phyloP scores from a whole-genome alignment of 2,888 invertebrate species.

The Eucera pruinosa region DNA sequence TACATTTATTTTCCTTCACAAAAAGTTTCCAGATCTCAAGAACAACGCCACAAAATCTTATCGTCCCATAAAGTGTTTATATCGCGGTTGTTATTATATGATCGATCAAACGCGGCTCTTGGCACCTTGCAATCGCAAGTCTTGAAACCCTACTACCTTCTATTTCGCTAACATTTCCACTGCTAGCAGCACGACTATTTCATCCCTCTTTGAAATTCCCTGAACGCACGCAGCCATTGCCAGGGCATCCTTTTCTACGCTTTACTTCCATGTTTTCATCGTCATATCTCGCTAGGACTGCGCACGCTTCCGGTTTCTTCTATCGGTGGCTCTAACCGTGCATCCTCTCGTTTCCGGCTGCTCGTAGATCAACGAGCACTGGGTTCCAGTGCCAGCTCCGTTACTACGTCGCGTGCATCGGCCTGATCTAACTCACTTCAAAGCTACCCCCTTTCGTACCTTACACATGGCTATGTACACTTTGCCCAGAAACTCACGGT shows the following conservation, averaged over 20 bases:
- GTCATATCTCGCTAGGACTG: conserved; percentile 11
- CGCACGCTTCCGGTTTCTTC: conserved; percentile 52
- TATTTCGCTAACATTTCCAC: conserved; percentile 9
- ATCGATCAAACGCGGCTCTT: conserved; percentile 34
- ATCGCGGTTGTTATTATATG: conserved; percentile 5
- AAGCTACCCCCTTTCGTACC: conserved; percentile 8
- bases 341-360: conserved; percentile 50
- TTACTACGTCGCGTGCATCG: conserved; percentile 33
- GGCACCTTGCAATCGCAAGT: neutral
- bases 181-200: conserved; percentile 4
- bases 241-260: neutral
- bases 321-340: conserved; percentile 41
- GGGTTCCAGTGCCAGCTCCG: conserved; percentile 20
- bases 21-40: neutral
- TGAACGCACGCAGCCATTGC: neutral
- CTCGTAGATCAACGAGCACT: conserved; percentile 46
- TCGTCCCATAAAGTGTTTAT: conserved; percentile 18
- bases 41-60: conserved; percentile 5
- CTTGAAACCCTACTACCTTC: conserved; percentile 21
- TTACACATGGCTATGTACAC: neutral
- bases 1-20: neutral
- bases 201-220: conserved; percentile 1
- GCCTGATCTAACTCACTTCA: conserved; percentile 40
- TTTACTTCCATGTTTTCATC: conserved; percentile 26
- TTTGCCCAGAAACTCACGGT: conserved; percentile 8